Evolutionary conservation across 2,113 vertebrate species (phyloP).

Genomic region (Peucedramus taeniatus): DNA sequence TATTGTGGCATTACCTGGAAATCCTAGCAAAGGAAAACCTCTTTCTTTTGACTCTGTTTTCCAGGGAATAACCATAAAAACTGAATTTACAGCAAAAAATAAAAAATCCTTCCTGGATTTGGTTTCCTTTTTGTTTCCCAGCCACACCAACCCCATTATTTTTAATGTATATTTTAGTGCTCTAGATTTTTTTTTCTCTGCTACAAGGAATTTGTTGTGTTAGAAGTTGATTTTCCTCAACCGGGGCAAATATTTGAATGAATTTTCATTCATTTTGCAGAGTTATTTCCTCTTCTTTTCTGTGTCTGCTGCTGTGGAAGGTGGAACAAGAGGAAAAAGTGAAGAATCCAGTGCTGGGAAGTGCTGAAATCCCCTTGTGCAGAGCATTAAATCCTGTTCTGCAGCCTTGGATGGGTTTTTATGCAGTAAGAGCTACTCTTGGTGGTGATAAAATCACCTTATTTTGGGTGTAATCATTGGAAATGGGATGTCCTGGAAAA

Average conservation of each 20-base stretch:
- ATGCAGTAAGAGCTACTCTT: accelerated
- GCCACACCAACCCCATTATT: neutral
- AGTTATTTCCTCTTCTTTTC: slow-evolving; percentile 52
- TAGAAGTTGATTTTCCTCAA: neutral
- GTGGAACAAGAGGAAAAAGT: slow-evolving; percentile 53
- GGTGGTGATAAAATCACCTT: neutral
- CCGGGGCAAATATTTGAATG: neutral
- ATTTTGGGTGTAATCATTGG: neutral
- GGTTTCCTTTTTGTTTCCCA: neutral
- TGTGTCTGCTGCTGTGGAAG: slow-evolving; percentile 7
- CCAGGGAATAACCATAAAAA: neutral
- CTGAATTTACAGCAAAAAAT: neutral
- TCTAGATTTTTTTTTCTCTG: neutral
- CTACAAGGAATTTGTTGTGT: neutral
- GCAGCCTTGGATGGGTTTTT: neutral
- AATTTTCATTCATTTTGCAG: slow-evolving; percentile 23
- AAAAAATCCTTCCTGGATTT: accelerated
- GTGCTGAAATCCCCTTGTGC: accelerated
- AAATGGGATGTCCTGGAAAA: neutral
- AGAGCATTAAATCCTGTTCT: neutral
- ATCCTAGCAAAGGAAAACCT: neutral
- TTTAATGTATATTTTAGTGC: neutral
- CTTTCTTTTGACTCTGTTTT: neutral
- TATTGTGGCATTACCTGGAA: neutral
- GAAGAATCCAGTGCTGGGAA: neutral